These are phyloP conservation scores for Trichonephila clavipes DNA, from an alignment of 1,140 invertebrate species.

Conservation along the genomic window DNA sequence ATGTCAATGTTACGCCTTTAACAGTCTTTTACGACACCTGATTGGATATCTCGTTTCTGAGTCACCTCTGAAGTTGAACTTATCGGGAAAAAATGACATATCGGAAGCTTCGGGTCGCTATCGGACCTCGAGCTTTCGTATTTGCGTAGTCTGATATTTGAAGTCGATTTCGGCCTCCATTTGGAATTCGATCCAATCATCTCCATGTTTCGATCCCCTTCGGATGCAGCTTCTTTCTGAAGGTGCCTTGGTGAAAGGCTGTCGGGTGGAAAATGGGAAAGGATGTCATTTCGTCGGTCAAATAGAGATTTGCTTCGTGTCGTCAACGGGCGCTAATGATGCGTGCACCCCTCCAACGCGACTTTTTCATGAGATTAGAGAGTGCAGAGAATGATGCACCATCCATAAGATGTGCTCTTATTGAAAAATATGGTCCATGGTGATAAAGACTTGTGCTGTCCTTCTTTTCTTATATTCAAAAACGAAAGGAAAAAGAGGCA, in stretches of 20 bases:
- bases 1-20: background rate
- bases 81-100: slow-evolving; percentile 57
- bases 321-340: slow-evolving; percentile 37
- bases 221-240: background rate
- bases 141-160: background rate
- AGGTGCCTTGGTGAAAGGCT: slow-evolving; percentile 13
- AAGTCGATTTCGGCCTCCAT: slow-evolving; percentile 28
- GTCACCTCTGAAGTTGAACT: slow-evolving; percentile 49
- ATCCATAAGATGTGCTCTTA: background rate
- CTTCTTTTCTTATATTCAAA: background rate
- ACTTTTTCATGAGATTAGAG: slow-evolving; percentile 23
- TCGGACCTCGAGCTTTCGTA: background rate
- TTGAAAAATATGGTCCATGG: background rate
- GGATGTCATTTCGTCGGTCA: slow-evolving; percentile 43
- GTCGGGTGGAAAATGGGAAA: slow-evolving; percentile 60
- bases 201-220: background rate
- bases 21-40: slow-evolving; percentile 50
- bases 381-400: background rate
- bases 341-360: background rate
- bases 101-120: background rate
- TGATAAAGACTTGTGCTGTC: background rate
- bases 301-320: slow-evolving; percentile 11
- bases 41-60: slow-evolving; percentile 57
- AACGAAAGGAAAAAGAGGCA: background rate
- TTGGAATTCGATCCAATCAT: slow-evolving; percentile 57